phyloP scores from a whole-genome alignment of 2,113 vertebrate genomes.

The Peucedramus taeniatus region DNA sequence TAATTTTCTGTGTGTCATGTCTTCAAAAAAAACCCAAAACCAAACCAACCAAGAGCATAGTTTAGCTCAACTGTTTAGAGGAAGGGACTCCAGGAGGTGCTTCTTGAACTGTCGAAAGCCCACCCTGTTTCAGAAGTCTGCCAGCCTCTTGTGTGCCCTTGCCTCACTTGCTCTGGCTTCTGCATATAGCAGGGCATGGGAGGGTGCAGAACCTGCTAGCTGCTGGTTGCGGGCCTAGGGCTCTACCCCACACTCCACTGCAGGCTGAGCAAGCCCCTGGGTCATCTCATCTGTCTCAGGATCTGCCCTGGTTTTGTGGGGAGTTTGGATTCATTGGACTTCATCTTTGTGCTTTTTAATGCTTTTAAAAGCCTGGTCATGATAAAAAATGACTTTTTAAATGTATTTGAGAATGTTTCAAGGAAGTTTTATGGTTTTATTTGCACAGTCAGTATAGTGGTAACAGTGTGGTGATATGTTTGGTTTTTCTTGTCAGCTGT shows the following conservation, averaged over 20 bases:
- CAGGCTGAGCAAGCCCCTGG: neutral
- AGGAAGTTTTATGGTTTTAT: neutral
- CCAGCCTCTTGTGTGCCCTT: neutral
- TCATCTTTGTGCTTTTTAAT: neutral
- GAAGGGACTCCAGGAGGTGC: neutral
- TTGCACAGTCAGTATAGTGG: neutral
- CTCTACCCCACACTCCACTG: fast-evolving
- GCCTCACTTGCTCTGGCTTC: neutral
- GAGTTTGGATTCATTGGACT: neutral
- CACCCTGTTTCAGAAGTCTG: neutral
- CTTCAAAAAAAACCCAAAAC: neutral
- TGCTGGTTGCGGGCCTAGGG: fast-evolving
- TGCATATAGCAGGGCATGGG: fast-evolving
- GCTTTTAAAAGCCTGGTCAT: neutral
- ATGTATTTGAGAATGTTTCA: neutral
- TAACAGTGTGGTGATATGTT: neutral
- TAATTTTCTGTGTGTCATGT: neutral
- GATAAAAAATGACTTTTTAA: neutral
- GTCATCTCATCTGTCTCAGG: neutral
- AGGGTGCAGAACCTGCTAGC: neutral
- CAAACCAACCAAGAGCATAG: neutral
- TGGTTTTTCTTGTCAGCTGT: neutral
- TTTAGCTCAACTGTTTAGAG: neutral
- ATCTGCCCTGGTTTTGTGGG: neutral
- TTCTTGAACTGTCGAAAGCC: neutral